phyloP scores from a whole-genome alignment of 2,113 vertebrate species.

The Menidia beryllina region DNA sequence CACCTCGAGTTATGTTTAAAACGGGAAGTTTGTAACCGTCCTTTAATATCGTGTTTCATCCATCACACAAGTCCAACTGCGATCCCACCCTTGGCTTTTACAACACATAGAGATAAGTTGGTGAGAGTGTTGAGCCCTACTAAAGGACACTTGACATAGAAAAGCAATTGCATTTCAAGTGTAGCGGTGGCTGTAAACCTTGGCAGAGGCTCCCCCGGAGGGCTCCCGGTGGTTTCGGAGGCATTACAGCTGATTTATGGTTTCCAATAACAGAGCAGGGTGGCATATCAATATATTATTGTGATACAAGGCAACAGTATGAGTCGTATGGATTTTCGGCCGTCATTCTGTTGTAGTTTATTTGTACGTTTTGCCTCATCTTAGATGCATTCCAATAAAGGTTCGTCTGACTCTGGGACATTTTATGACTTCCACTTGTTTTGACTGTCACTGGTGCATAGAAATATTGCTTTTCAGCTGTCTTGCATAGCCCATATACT shows the following conservation, averaged over 20 bases:
- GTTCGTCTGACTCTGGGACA: not conserved
- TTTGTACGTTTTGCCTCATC: not conserved
- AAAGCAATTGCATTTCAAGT: not conserved
- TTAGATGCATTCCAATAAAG: not conserved
- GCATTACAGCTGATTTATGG: conserved; percentile 9
- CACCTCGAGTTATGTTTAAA: conserved; percentile 24
- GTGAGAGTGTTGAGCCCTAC: not conserved
- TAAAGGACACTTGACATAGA: conserved; percentile 10
- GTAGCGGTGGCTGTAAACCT: conserved; percentile 5
- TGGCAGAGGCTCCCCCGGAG: not conserved
- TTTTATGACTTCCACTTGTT: not conserved
- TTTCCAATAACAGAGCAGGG: not conserved
- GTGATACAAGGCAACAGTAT: not conserved
- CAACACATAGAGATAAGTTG: not conserved
- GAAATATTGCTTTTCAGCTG: too few species aligned
- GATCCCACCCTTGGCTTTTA: not conserved
- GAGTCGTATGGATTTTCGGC: not conserved
- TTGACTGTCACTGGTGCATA: not conserved
- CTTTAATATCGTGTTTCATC: conserved; percentile 39
- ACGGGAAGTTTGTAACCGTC: conserved; percentile 34
- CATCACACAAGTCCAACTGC: conserved; percentile 9
- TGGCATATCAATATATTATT: not conserved
- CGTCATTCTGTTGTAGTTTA: not conserved
- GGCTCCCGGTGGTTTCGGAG: not conserved
- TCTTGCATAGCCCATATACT: too few species aligned